Evolutionary conservation across 2,888 invertebrate species (phyloP), one percentile per base, ranked within the genome.

Genomic region (Cistogaster globosa): DNA sequence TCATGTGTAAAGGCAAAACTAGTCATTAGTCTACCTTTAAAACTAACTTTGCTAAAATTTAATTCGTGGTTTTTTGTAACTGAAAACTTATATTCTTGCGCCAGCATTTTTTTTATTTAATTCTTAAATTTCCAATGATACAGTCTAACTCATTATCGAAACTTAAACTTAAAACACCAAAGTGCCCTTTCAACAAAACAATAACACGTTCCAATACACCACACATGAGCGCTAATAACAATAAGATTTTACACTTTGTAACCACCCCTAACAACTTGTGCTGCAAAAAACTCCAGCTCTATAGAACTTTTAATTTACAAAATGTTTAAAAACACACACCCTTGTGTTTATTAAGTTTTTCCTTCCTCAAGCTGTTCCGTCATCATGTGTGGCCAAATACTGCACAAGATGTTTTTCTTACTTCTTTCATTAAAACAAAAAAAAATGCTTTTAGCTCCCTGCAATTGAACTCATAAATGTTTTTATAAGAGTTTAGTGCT

Each of bases 301-400:
- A 32, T 32, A 53, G 18, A 68, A 22, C 38, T 55, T 77, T n/a
- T 53, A 14, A 38, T 51, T 63, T 63, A 48, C 3, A 45, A 55
- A 55, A 38, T 20, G 42, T 32, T 51, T 26, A 45, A 45, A 67
- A 42, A 75, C 57, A 82, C 57, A 82, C 82, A 82, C 76, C 76
- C 69, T 71, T 65, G 11, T 32, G 26, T 57, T 62, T 58, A 76
- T 71, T 76, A 48, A 75, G 75, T 69, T 82, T 82, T 82, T 75
- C 76, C 81, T 84, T 77, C 82, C 82, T 78, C 45, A 12, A 69
- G 67, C 57, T 53, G 67, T 60, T 60, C 53, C 69, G n/a, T 45
- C 84, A 22, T 82, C 85, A 71, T 85, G 85, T 85, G 85, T 85
- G 85, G 82, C 82, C 78, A 60, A 63, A 65, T 74, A 51, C 67